These are phyloP conservation scores for Tetragonula carbonaria DNA, from an alignment of 2,888 invertebrate species.

Conservation along the genomic window DNA sequence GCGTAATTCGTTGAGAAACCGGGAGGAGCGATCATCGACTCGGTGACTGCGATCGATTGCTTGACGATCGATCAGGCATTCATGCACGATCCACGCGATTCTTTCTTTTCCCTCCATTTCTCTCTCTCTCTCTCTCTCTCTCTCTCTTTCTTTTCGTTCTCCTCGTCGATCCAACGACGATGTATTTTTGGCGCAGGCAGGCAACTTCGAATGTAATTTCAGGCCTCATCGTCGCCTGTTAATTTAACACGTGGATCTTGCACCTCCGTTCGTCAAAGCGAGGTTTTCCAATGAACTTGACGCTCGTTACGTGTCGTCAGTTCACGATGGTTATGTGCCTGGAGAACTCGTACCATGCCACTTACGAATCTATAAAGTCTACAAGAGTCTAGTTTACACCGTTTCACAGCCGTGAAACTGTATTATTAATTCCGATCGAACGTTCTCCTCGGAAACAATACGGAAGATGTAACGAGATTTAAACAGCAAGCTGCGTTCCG, in stretches of 20 bases:
- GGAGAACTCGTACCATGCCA: not conserved
- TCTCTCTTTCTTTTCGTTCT: not conserved
- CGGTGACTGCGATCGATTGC: constrained; percentile 67
- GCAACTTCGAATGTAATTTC: constrained; percentile 42
- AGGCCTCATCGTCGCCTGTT: constrained; percentile 14
- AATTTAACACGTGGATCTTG: constrained; percentile 21
- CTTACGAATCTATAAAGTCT: too few relatives aligned
- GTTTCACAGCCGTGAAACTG: too few relatives aligned
- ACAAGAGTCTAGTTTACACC: not conserved
- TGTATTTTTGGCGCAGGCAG: constrained; percentile 62
- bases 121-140: not conserved
- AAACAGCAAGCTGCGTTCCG: not conserved
- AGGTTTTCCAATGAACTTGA: not conserved
- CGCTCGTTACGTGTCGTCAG: not conserved
- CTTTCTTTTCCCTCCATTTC: constrained; percentile 12
- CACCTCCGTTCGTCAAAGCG: too few relatives aligned
- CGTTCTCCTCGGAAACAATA: not conserved
- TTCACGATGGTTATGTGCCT: not conserved
- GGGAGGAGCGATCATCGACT: constrained; percentile 67
- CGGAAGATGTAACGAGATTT: not conserved
- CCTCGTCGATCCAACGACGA: constrained; percentile 1
- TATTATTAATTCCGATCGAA: not conserved
- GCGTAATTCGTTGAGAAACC: constrained; percentile 74
- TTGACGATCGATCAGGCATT: constrained; percentile 74
- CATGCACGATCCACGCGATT: constrained; percentile 69